phyloP scores from a whole-genome alignment of 2,113 vertebrate species.

The Todiramphus chloris region DNA sequence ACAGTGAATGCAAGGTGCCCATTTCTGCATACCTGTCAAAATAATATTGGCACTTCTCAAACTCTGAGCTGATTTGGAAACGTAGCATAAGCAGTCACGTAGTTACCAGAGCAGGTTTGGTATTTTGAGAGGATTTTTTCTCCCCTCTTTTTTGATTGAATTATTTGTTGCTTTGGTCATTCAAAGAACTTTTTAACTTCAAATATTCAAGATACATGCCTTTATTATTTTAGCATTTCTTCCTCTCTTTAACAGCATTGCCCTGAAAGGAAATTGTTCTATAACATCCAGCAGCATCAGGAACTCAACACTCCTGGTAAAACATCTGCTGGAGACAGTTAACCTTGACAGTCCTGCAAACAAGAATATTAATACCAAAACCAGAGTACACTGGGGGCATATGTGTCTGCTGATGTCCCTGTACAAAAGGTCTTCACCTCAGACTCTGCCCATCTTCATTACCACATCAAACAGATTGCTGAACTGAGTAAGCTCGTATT shows the following conservation, averaged over 20 bases:
- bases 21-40: not conserved
- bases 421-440: not conserved
- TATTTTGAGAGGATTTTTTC: not conserved
- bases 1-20: not conserved
- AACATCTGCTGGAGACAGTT: conserved; percentile 39
- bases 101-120: fast-evolving
- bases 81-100: not conserved
- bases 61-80: not conserved
- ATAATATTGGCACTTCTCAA: not conserved
- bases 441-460: not conserved
- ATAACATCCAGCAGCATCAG: not conserved
- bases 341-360: conserved; percentile 24
- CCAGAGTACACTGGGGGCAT: not conserved
- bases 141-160: not conserved
- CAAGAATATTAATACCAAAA: conserved; percentile 10
- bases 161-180: not conserved
- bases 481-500: not conserved
- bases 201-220: not conserved
- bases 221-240: not conserved
- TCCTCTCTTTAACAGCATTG: not conserved
- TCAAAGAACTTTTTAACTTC: not conserved
- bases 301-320: not conserved
- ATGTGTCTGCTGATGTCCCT: not conserved
- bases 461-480: not conserved
- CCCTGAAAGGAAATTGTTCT: not conserved